Evolutionary conservation across 2,888 invertebrate species (phyloP), one percentile per base, ranked within the genome.

Genomic region (Leucania comma): DNA sequence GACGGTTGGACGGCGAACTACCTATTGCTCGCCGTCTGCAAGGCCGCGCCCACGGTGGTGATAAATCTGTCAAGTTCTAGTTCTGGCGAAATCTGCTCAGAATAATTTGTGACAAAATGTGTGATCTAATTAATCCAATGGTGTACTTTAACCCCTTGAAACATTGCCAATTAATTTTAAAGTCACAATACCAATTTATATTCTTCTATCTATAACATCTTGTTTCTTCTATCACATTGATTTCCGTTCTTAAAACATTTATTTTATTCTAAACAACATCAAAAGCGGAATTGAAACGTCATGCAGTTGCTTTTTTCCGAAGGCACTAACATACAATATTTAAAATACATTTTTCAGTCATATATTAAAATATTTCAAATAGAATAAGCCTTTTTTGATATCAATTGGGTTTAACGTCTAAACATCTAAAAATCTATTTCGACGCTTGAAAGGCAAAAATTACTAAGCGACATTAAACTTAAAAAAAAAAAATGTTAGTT

Each of bases 321-420:
- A 79, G 79, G 79, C 79, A 79, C 79, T 79, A 68, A 68, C n/a
- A 58, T 68, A 60, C 38, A 81, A 42, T 66, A 66, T 57, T 56
- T 42, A 24, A 59, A 54, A 66, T 77, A 70, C 6, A 48, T 26
- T 60, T 38, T 48, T 81, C 78, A 78, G 78, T 81, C 78, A 77
- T 26, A 24, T 63, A 54, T 32, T 81, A 59, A 70, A 77, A 70
- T 66, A 56, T 59, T 59, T 50, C 32, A 35, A 35, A 5, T 59
- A 50, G 50, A 63, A 54, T 57, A 66, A 51, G 71, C 65, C 12
- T 10, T 65, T 50, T 63, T 35, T 32, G n/a, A 24, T 61, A 48
- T 57, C 32, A 61, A 38, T 29, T 61, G 20, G 24, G 1, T 70
- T 71, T 46, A 17, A 22, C 48, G 12, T 51, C 51, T 48, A 51